phyloP scores from a whole-genome alignment of 2,113 vertebrate genomes.

The Epinephelus moara region DNA sequence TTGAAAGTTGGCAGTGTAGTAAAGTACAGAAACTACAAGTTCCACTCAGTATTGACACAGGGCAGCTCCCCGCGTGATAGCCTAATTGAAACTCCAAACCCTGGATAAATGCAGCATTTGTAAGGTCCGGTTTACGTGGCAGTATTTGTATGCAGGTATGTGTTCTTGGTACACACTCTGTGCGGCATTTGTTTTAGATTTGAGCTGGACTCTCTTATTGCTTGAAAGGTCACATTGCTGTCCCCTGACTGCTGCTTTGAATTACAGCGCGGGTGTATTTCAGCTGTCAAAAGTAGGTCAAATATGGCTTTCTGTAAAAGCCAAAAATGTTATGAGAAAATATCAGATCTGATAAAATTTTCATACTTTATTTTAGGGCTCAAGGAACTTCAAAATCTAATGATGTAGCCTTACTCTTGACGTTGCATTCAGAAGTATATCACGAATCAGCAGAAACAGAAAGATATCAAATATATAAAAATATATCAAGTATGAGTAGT shows the following conservation, averaged over 20 bases:
- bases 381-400: neutral
- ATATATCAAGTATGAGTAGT: neutral
- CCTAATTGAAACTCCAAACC: conserved; percentile 5
- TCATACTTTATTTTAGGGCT: neutral
- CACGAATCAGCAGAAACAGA: neutral
- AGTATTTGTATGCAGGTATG: neutral
- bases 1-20: neutral
- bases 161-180: neutral
- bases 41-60: conserved; percentile 57
- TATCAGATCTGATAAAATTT: neutral
- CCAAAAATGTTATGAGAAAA: neutral
- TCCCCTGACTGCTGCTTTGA: conserved; percentile 26
- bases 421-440: too few relatives aligned
- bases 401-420: neutral
- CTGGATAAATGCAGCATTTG: conserved; percentile 1
- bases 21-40: conserved; percentile 21
- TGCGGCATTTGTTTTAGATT: conserved; percentile 8
- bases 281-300: neutral
- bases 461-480: too few relatives aligned
- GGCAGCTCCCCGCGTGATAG: conserved; percentile 17
- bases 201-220: neutral
- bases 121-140: conserved; percentile 15
- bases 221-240: neutral
- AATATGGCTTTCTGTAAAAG: neutral
- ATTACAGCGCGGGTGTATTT: neutral